A percentile compares a stretch with the other conserved stretches of the same genome.
Evolutionary conservation across 2,888 invertebrate species (phyloP).

Genomic region (Pyrgus malvae): DNA sequence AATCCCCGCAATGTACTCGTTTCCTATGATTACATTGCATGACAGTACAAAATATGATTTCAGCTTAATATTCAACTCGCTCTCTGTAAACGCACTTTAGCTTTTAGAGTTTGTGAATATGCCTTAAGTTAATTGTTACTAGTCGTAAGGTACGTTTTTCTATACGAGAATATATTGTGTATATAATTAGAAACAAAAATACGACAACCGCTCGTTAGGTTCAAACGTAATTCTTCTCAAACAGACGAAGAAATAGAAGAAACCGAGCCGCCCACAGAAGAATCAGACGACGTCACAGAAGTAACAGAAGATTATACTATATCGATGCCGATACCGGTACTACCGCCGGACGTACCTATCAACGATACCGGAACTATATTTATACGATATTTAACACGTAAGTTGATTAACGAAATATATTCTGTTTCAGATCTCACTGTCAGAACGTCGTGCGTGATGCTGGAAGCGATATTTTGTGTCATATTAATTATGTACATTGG

Average conservation of each 20-base stretch:
- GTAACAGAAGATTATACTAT: conserved; percentile 44
- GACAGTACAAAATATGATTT: too few relatives aligned
- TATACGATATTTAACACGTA: conserved; percentile 76
- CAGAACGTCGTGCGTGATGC: neutral
- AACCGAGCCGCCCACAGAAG: conserved; percentile 55
- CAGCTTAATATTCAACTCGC: too few relatives aligned
- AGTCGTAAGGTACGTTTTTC: neutral
- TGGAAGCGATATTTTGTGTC: too few relatives aligned
- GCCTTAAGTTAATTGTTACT: too few relatives aligned
- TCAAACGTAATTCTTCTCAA: conserved; percentile 47
- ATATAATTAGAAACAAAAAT: conserved; percentile 47
- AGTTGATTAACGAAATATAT: conserved; percentile 47
- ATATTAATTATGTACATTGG: too few relatives aligned
- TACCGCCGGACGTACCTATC: conserved; percentile 45
- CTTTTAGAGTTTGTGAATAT: neutral
- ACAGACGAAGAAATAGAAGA: conserved; percentile 69
- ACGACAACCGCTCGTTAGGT: conserved; percentile 69
- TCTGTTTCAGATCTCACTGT: conserved; percentile 56
- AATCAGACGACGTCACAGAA: conserved; percentile 36
- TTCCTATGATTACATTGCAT: too few relatives aligned
- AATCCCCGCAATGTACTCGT: too few relatives aligned
- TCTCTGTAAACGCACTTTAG: neutral
- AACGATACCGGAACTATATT: conserved; percentile 62
- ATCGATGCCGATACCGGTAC: conserved; percentile 41
- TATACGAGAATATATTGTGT: too few relatives aligned